A percentile compares a stretch with the other conserved stretches of the same genome.
Conservation (phyloP, 2,113 vertebrate genomes). For the Megalops atlanticus region DNA sequence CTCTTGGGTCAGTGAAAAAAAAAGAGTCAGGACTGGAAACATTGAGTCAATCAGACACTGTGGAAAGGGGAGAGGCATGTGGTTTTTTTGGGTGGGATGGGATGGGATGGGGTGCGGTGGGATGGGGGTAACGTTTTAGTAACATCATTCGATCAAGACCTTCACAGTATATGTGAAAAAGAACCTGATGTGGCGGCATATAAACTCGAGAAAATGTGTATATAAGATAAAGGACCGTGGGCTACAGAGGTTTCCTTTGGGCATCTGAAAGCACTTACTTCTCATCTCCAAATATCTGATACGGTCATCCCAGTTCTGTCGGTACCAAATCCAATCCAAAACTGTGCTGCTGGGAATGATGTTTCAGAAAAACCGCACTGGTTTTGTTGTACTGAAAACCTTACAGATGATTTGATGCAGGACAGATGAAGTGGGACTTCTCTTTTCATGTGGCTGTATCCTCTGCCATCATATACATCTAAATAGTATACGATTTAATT, state of each 20-base stretch:
- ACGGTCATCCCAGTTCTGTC: background rate
- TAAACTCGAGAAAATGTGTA: background rate
- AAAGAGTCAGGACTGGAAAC: slow-evolving; percentile 17
- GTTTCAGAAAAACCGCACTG: background rate
- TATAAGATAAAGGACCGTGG: background rate
- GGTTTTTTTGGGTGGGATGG: no score
- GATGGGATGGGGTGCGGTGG: no score
- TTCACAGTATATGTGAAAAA: background rate
- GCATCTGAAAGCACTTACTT: background rate
- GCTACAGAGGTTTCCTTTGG: background rate
- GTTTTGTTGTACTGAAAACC: background rate
- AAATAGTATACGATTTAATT: no score
- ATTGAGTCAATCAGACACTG: background rate
- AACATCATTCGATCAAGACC: background rate
- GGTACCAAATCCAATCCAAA: background rate
- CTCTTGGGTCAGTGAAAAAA: slow-evolving; percentile 8
- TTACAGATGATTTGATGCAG: no score
- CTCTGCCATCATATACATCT: no score
- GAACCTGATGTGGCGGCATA: background rate
- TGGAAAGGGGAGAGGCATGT: background rate
- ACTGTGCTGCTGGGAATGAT: background rate
- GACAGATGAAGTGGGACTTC: no score
- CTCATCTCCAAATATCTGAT: background rate
- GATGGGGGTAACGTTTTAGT: background rate
- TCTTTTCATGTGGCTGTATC: no score